Evolutionary conservation across 2,797 vertebrate genomes (phyloP).

Genomic region (Bradypodion pumilum): DNA sequence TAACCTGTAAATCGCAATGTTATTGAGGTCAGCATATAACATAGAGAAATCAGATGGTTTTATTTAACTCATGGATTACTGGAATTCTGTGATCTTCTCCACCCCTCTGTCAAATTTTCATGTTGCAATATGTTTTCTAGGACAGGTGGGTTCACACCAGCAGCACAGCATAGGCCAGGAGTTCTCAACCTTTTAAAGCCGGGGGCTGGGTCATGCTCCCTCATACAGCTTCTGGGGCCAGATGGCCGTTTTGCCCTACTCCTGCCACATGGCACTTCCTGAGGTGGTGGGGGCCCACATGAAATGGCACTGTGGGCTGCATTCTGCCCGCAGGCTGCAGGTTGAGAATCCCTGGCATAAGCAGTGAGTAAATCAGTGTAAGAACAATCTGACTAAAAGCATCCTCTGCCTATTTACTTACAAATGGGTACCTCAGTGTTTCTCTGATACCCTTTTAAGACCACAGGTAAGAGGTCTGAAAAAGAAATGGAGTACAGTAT

Average conservation of each 20-base stretch:
- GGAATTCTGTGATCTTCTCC: not conserved
- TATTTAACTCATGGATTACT: slow-evolving; percentile 45
- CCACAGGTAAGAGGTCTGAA: not conserved
- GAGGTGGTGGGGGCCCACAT: too few species aligned
- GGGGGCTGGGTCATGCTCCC: too few species aligned
- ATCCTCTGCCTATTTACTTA: not conserved
- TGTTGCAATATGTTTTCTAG: not conserved
- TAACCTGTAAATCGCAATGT: slow-evolving; percentile 59
- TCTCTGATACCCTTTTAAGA: slow-evolving; percentile 4
- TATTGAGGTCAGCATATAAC: slow-evolving; percentile 51
- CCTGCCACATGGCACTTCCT: too few species aligned
- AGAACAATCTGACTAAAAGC: not conserved
- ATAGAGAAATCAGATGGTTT: slow-evolving; percentile 20
- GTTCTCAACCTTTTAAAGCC: too few species aligned
- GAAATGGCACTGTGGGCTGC: too few species aligned
- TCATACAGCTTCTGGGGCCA: too few species aligned
- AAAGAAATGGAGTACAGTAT: not conserved
- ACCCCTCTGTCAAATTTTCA: slow-evolving; percentile 3
- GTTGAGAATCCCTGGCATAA: not conserved
- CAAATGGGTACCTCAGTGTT: not conserved
- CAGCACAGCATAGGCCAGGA: fast-evolving
- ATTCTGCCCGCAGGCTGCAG: too few species aligned
- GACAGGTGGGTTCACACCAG: slow-evolving; percentile 18
- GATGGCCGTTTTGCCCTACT: too few species aligned
- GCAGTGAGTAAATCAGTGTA: not conserved